Evolutionary conservation across 2,113 vertebrate genomes (phyloP), one percentile per base, ranked within the genome.

Genomic region (Euleptes europaea): DNA sequence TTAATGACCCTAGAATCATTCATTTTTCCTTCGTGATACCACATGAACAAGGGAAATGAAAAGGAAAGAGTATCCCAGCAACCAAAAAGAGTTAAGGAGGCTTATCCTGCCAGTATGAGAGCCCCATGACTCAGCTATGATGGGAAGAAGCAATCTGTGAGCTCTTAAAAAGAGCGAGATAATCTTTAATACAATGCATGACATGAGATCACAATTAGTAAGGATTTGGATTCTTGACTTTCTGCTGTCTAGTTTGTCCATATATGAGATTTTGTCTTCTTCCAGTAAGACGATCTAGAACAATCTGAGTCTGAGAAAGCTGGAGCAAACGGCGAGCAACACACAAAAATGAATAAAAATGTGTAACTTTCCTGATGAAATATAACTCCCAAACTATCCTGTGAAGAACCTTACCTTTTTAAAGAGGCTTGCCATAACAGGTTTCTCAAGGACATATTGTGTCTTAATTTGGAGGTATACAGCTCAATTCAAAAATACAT

Each of bases 91-190:
- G 63, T 91, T 94, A 92, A 93, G 91, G 86, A 90, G 89, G 88
- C 82, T 95, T 94, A 95, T 95, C 94, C 78, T 91, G 9, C 49
- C 91, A 93, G 71, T 95, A 88, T 93, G 94, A 95, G 91, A 94
- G 90, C 79, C 93, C n/a, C 89, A 89, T 95, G 94, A 95, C 94
- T 93, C 85, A 88, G 49, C 78, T 95, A 85, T 92, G 91, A 93
- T 92, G 86, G 72, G 86, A 86, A 54, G 88, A 92, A 92, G 91
- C 92, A 91, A 91, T 92, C 87, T 89, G 84, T 84, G 74, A 80
- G 84, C 86, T 89, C 5, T 89, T 87, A 90, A 31, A 85, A 85
- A 63, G 82, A 91, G 89, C 82, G 87, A 93, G 88, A 90, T 94
- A 95, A 95, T 94, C 93, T 91, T 71, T 87, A 93, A 94, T 93